Percentiles rank a stretch among this genome's conserved stretches.
phyloP scores from a whole-genome alignment of 1,140 invertebrate genomes.

The Drosophila parabipectinata region DNA sequence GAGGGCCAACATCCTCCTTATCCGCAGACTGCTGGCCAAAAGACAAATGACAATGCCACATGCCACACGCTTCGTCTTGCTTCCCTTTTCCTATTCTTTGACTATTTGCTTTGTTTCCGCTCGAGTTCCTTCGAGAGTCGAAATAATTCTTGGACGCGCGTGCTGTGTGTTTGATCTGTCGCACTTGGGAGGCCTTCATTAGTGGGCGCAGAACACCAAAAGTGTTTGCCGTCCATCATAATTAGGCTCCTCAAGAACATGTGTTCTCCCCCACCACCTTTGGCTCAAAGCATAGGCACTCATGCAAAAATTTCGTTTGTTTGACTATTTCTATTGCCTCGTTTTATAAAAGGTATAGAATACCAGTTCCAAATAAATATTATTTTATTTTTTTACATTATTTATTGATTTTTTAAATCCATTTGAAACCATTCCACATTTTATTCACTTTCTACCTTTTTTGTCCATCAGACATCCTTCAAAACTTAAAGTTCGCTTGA shows the following conservation, averaged over 20 bases:
- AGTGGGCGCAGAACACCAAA: slow-evolving; percentile 62
- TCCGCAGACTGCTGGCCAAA: slow-evolving; percentile 14
- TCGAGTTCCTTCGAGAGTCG: slow-evolving; percentile 33
- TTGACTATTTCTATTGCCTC: slow-evolving; percentile 1
- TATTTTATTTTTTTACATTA: too few relatives aligned
- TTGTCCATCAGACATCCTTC: slow-evolving; percentile 1
- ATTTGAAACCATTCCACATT: neutral
- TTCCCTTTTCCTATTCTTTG: slow-evolving; percentile 20
- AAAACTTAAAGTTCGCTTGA: slow-evolving; percentile 14
- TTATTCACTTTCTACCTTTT: neutral
- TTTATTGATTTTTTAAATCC: too few relatives aligned
- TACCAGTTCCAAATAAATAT: too few relatives aligned
- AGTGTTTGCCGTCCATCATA: slow-evolving; percentile 75
- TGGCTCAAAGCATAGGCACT: neutral
- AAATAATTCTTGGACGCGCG: slow-evolving; percentile 42
- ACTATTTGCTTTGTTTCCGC: slow-evolving; percentile 62
- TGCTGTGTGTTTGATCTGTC: slow-evolving; percentile 60
- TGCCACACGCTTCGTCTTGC: slow-evolving; percentile 41
- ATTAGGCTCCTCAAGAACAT: slow-evolving; percentile 49
- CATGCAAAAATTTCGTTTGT: slow-evolving; percentile 30
- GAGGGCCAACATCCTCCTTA: slow-evolving; percentile 15
- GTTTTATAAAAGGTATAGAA: too few relatives aligned
- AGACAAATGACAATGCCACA: slow-evolving; percentile 78
- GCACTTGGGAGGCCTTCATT: slow-evolving; percentile 74
- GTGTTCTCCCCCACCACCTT: slow-evolving; percentile 4